Evolutionary conservation across 1,140 invertebrate species (phyloP), one percentile per base, ranked within the genome.

Genomic region (Cyrtorhinus lividipennis): DNA sequence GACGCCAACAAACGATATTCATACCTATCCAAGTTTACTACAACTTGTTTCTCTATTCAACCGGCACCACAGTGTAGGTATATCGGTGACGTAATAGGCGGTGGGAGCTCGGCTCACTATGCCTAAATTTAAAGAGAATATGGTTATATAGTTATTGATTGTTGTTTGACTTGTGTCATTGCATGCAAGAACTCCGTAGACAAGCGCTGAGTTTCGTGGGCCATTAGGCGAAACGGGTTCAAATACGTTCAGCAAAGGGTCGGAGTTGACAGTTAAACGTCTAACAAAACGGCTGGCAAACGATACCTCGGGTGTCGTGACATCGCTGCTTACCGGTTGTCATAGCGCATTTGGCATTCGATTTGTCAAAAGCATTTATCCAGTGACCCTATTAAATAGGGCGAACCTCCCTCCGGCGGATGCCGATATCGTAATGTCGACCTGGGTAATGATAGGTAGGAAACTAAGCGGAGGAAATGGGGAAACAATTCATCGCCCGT

Each of bases 361-460:
- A 53, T 53, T 53, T 53, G 18, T 53, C 20, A 3, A 53, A 53
- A 53, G 48, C 48, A 20, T 53, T 53, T 53, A 53, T 53, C 48
- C 20, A 53, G 48, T 53, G 48, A 53, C 48, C 48, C 48, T 53
- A 53, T 53, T 53, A 53, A 53, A 20, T 10, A 20, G 48, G 20
- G 5, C 10, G 48, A 53, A 22, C 18, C 18, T 44, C 8, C 8
- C n/a, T n/a, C n/a, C n/a, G n/a, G n/a, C n/a, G n/a, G n/a, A n/a
- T n/a, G n/a, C 18, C 20, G 48, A 53, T 53, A 53, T 53, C 48
- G 48, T 53, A 53, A 53, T 53, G 48, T 53, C 48, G 48, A 15
- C 48, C 8, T 44, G 10, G 48, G 48, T 53, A 53, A 53, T 53
- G 48, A 53, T 20, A 53, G 12, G 18, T 15, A 20, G 10, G 5